Evolutionary conservation across 2,113 vertebrate genomes (phyloP), one percentile per base, ranked within the genome.

Genomic region (Cairina moschata): DNA sequence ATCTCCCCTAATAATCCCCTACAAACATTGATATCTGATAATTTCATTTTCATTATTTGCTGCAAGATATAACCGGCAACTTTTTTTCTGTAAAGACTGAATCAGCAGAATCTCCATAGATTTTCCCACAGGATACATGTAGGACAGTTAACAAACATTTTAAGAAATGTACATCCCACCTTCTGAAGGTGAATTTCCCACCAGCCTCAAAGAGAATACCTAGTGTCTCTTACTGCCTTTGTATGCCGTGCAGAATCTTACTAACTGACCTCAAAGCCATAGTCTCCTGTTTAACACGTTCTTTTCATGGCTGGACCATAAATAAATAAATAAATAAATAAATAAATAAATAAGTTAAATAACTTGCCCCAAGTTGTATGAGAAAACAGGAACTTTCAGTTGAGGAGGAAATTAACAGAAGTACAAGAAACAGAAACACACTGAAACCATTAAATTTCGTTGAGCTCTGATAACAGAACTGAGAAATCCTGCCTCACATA

Each of bases 41-140:
- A 80, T 92, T 94, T 94, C 79, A 91, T 83, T 94, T 94, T 90
- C 71, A 80, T 21, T 76, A 46, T 82, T 87, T 94, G 60, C 44
- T 73, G 84, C 42, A 76, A 79, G 29, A 23, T 9, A 42, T 7
- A 42, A 82, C 42, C 5, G n/a, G 26, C 15, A 36, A 7, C 46
- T 68, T 85, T 60, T 56, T 14, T 8, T 50, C 23, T 26, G 12
- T 75, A 36, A 82, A 87, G 34, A 81, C 21, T 88, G 67, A 16
- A 32, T 59, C 42, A 83, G 63, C 31, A 94, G 46, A 69, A 58
- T 72, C 40, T 59, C 48, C 75, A 8, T 62, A 91, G 74, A 46
- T 91, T 85, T 91, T 79, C 83, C 71, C 44, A 77, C 63, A 26
- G 3, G 4, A 58, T n/a, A 48, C 22, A 32, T 8, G 29, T 17